Percentiles rank a stretch among this genome's conserved stretches.
Evolutionary conservation across 2,113 vertebrate genomes (phyloP).

Genomic region (Siniperca knerii): DNA sequence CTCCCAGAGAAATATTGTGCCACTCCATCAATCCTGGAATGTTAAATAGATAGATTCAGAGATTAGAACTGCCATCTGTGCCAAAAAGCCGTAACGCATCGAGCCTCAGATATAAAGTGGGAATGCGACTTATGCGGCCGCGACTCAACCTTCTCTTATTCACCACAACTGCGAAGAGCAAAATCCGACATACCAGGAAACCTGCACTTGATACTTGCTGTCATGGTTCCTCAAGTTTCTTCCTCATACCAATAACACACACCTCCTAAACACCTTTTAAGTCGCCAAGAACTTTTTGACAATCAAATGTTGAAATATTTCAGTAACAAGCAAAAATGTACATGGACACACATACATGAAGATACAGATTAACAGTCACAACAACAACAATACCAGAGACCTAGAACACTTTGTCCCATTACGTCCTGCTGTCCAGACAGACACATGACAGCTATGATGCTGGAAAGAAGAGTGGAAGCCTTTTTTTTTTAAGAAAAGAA

Average conservation of each 20-base stretch:
- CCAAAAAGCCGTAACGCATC: slow-evolving; percentile 25
- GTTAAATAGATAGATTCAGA: slow-evolving; percentile 55
- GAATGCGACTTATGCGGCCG: background rate
- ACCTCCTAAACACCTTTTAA: slow-evolving; percentile 17
- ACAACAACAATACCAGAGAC: background rate
- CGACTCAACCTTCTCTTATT: background rate
- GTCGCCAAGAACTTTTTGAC: background rate
- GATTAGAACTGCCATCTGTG: slow-evolving; percentile 52
- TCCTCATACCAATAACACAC: background rate
- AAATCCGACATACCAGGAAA: background rate
- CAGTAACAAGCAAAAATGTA: background rate
- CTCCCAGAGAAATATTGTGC: slow-evolving; percentile 58
- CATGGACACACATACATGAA: background rate
- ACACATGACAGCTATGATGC: background rate
- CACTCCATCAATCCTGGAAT: slow-evolving; percentile 70
- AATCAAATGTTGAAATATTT: background rate
- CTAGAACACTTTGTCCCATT: slow-evolving; percentile 5
- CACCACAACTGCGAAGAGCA: background rate
- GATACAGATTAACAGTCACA: background rate
- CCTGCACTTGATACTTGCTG: background rate
- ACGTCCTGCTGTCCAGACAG: slow-evolving; percentile 22
- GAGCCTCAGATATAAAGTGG: slow-evolving; percentile 35
- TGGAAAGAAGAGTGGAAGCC: background rate
- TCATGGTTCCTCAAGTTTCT: slow-evolving; percentile 23
- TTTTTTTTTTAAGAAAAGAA: background rate